Percentiles rank a stretch among this genome's conserved stretches.
Conservation (phyloP, 2,888 invertebrate genomes). For the Anticlea derivata region DNA sequence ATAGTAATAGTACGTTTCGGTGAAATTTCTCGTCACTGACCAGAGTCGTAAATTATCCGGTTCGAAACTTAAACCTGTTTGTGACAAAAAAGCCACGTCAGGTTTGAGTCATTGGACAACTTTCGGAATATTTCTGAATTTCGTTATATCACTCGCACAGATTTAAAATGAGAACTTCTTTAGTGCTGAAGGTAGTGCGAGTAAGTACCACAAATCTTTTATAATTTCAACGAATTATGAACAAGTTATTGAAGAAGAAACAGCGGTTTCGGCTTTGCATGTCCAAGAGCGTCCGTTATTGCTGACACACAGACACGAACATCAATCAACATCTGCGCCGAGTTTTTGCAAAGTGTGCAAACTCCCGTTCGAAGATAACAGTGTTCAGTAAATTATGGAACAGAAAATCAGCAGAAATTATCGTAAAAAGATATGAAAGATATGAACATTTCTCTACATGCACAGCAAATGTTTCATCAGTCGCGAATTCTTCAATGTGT, state of each 20-base stretch:
- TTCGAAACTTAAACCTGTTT: constrained; percentile 26
- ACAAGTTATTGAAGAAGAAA: constrained; percentile 51
- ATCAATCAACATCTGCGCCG: constrained; percentile 30
- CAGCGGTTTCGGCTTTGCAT: constrained; percentile 47
- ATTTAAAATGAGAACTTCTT: background rate
- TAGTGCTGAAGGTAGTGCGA: background rate
- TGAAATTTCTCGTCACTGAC: constrained; percentile 17
- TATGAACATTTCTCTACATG: background rate
- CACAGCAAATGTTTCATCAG: too few species aligned
- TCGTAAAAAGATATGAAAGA: background rate
- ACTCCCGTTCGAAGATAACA: constrained; percentile 37
- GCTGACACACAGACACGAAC: constrained; percentile 35
- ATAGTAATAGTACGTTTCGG: constrained; percentile 11
- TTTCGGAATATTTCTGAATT: constrained; percentile 22
- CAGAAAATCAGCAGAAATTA: constrained; percentile 6
- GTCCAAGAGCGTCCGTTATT: constrained; percentile 39
- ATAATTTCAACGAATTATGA: constrained; percentile 4
- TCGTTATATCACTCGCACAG: constrained; percentile 3
- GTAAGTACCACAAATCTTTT: background rate
- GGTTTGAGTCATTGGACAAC: constrained; percentile 26
- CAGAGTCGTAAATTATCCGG: constrained; percentile 13
- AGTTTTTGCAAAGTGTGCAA: constrained; percentile 35
- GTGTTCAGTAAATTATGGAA: constrained; percentile 32
- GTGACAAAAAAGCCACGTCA: constrained; percentile 9
- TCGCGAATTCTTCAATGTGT: too few species aligned